Evolutionary conservation across 2,797 vertebrate species (phyloP), one percentile per base, ranked within the genome.

Genomic region (Urosaurus nigricauda): DNA sequence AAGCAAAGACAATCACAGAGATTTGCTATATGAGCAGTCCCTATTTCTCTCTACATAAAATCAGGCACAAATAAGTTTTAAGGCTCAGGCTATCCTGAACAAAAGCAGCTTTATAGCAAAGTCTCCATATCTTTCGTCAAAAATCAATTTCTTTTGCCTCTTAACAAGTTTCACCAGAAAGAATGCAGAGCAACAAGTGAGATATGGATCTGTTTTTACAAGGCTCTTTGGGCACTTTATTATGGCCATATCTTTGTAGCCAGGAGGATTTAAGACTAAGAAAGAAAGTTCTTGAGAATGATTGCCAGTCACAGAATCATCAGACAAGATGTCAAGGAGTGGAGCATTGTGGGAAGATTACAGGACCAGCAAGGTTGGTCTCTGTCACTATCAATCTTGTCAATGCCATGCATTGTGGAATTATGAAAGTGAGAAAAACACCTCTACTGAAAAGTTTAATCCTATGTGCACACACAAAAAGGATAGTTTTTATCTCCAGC

Each of bases 321-420:
- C 84, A 35, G 35, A 56, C 8, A 89, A 79, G 84, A 92, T 92
- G 90, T 92, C 85, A 88, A 85, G 71, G 35, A 35, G 19, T 40
- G 16, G 26, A 85, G 37, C 26, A 60, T 40, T 60, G 16, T 74
- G 56, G 53, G 24, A 56, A 75, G 75, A 75, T 29, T 56, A 19
- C 19, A 58, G 4, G 3, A 56, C 24, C 24, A 86, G 43, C 60
- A 51, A 17, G 26, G 89, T 78, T 90, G 87, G 70, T 19, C 1
- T 21, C 1, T 13, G 77, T 2, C 53, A 80, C 21, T 75, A 37
- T 40, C 87, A 90, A 63, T 82, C 68, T 24, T n/a, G 89, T 8
- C 32, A 43, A 89, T 92, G 92, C 92, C 85, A 90, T 86, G 77
- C n/a, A 87, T 65, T 13, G 40, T n/a, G 32, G 32, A 91, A 92